Evolutionary conservation across 2,797 vertebrate genomes (phyloP).

Genomic region (Alca torda): DNA sequence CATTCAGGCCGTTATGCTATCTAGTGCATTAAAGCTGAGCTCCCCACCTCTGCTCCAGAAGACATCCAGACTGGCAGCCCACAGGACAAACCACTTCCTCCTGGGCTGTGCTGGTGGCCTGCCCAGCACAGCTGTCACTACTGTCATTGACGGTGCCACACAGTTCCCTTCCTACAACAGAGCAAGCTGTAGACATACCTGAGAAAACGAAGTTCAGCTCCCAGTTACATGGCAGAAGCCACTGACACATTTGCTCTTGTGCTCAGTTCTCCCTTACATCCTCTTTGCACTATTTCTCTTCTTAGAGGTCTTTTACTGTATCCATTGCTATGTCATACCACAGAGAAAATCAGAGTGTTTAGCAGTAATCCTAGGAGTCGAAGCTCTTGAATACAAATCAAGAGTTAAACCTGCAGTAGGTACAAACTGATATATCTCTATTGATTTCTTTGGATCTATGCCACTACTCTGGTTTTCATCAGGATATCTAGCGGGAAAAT

Average conservation of each 20-base stretch:
- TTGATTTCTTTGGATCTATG: slow-evolving; percentile 15
- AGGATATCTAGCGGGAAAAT: neutral
- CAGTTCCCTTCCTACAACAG: neutral
- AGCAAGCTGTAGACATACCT: neutral
- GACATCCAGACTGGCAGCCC: neutral
- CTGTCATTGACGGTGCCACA: neutral
- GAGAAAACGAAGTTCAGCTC: neutral
- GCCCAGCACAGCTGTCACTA: neutral
- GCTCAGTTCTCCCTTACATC: neutral
- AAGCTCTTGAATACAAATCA: neutral
- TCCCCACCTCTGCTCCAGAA: neutral
- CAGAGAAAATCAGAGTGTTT: neutral
- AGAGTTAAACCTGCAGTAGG: slow-evolving; percentile 38
- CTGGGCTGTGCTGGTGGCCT: neutral
- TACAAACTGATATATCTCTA: slow-evolving; percentile 21
- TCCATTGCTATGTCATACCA: neutral
- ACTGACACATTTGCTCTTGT: neutral
- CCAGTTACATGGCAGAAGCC: neutral
- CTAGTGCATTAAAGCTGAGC: neutral
- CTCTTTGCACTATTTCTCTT: neutral
- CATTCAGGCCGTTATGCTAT: neutral
- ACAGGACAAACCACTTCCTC: neutral
- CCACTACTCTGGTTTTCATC: slow-evolving; percentile 41
- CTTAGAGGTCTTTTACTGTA: neutral
- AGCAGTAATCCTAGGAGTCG: neutral